These are phyloP conservation scores for Geothlypis trichas DNA, from an alignment of 2,113 vertebrate genomes.

Conservation along the genomic window DNA sequence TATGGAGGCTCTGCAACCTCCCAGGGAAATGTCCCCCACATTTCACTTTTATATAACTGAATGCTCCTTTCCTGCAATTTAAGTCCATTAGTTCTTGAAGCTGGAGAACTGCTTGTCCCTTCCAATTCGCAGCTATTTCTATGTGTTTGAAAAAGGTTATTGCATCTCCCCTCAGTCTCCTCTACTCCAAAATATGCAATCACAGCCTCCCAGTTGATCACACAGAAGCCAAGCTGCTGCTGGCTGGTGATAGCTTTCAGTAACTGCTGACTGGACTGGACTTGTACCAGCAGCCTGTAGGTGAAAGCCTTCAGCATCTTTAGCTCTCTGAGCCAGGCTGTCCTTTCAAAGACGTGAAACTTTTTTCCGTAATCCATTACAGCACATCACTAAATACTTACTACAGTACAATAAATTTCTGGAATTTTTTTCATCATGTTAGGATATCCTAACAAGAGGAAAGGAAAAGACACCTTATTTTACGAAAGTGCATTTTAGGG, in stretches of 20 bases:
- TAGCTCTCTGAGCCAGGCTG: background rate
- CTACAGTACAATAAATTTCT: background rate
- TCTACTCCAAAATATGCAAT: constrained; percentile 9
- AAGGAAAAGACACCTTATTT: background rate
- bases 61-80: background rate
- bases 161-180: background rate
- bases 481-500: background rate
- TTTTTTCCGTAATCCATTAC: background rate
- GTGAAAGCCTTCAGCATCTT: background rate
- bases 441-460: background rate
- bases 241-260: constrained; percentile 8
- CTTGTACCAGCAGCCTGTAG: constrained; percentile 6
- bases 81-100: background rate
- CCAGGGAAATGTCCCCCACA: background rate
- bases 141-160: constrained; percentile 6
- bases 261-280: constrained; percentile 13
- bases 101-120: background rate
- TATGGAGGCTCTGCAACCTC: background rate
- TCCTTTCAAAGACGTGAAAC: background rate
- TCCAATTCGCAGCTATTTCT: background rate
- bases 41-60: background rate
- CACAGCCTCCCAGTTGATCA: constrained; percentile 4
- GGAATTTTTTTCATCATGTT: background rate
- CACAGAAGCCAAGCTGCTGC: background rate
- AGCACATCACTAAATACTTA: background rate